Base-by-base conservation (phyloP, 2,113 vertebrate species). In the Aptenodytes forsteri region DNA sequence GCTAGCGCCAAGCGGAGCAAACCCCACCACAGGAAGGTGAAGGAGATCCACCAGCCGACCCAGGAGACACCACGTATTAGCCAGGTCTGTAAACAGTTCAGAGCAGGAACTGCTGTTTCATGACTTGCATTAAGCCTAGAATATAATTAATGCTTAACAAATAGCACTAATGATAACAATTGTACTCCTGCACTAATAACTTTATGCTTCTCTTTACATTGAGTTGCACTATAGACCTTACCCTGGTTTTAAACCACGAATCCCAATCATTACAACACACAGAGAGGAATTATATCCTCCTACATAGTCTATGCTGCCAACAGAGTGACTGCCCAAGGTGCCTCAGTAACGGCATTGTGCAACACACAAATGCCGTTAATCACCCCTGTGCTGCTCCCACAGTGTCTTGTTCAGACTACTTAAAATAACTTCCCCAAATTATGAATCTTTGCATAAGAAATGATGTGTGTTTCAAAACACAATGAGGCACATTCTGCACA, bases 381-480 rank as follows among this genome's bases (percentile, higher is more conserved):
- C 78, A 88, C 55, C 38, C 78, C 91, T 83, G 65, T 0, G 0
- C 78, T 50, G 78, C 70, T 91, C 93, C 78, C 72, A 44, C 55
- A 9, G 47, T 6, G 18, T 84, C 89, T 86, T 91, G 79, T 95
- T 96, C 69, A 79, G 87, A 22, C 27, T 50, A 3, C 93, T 76
- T 83, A 71, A 96, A 95, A 96, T 94, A 95, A 83, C 55, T 61
- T 79, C 40, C 26, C 64, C 67, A 78, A 90, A 91, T 86, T 67
- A 83, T 17, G 64, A 88, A 89, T 42, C 75, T 96, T 64, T 80
- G 62, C 50, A 40, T 77, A 64, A 94, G 83, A 86, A 95, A 40
- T 21, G 3, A 66, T 62, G 42, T 26, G 47, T 52, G 77, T 52
- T 94, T 91, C 50, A 29, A 66, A 83, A 49, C 71, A 93, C 84